Conservation (phyloP, 1,140 invertebrate genomes). For the Cherax quadricarinatus region DNA sequence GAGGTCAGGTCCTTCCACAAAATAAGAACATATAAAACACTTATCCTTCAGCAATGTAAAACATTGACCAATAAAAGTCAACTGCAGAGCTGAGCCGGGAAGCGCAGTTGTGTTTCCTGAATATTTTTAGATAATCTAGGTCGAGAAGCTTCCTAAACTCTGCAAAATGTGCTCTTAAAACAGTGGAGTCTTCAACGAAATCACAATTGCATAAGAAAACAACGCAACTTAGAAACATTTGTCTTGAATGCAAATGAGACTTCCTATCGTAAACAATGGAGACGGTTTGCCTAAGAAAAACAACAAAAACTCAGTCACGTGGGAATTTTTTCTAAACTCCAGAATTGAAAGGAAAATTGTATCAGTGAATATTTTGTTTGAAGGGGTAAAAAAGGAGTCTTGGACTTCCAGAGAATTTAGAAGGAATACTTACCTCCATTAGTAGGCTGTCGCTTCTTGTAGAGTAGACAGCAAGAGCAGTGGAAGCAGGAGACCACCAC, state of each 20-base stretch:
- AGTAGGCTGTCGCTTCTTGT: slow-evolving; percentile 75
- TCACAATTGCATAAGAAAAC: not conserved
- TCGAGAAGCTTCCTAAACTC: not conserved
- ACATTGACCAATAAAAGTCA: not conserved
- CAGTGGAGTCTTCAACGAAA: not conserved
- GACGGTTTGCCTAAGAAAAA: not conserved
- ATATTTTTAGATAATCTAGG: not conserved
- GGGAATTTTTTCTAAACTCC: not conserved
- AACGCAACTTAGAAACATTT: not conserved
- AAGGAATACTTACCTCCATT: slow-evolving; percentile 71
- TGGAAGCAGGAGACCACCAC: slow-evolving; percentile 75
- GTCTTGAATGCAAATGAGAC: not conserved
- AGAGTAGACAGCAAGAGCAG: slow-evolving; percentile 75
- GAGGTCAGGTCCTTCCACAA: not conserved
- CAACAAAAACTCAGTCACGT: not conserved
- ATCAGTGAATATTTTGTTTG: not conserved
- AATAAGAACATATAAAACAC: not conserved
- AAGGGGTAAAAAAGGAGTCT: not conserved
- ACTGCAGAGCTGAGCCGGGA: not conserved
- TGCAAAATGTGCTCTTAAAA: not conserved
- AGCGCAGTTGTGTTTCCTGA: not conserved
- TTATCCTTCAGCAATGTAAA: not conserved
- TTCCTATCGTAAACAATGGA: not conserved
- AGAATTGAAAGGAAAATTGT: not conserved
- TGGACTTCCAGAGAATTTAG: not conserved